These are phyloP conservation scores for Hoplias malabaricus DNA, from an alignment of 2,113 vertebrate species.

Conservation along the genomic window DNA sequence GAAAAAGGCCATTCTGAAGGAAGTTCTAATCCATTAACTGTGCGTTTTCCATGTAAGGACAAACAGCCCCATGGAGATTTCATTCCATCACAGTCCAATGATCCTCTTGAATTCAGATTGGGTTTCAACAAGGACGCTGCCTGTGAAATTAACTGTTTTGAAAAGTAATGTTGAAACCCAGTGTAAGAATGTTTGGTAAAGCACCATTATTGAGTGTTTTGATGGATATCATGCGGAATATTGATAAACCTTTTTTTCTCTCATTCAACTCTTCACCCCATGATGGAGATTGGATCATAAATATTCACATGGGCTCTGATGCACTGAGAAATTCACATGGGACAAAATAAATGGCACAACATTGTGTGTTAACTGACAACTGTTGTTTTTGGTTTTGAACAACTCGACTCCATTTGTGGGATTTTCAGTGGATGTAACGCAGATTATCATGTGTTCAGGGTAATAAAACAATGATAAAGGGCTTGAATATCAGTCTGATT, in stretches of 20 bases:
- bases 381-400: conserved; percentile 14
- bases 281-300: neutral
- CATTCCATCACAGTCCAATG: neutral
- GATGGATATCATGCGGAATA: neutral
- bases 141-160: neutral
- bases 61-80: neutral
- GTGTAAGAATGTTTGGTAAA: neutral
- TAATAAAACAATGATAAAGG: conserved; percentile 44
- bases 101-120: neutral
- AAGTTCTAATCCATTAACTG: neutral
- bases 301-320: neutral
- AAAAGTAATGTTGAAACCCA: neutral
- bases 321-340: neutral
- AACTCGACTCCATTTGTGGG: neutral
- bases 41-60: neutral
- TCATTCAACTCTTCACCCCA: neutral
- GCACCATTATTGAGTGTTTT: neutral
- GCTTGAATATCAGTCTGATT: conserved; percentile 35
- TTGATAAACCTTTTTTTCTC: neutral
- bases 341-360: conserved; percentile 18
- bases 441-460: conserved; percentile 40
- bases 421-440: conserved; percentile 21
- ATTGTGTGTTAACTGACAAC: conserved; percentile 9
- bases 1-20: neutral
- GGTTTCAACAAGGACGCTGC: neutral